Base-by-base conservation (phyloP, 2,888 invertebrate genomes). In the Carabus problematicus region DNA sequence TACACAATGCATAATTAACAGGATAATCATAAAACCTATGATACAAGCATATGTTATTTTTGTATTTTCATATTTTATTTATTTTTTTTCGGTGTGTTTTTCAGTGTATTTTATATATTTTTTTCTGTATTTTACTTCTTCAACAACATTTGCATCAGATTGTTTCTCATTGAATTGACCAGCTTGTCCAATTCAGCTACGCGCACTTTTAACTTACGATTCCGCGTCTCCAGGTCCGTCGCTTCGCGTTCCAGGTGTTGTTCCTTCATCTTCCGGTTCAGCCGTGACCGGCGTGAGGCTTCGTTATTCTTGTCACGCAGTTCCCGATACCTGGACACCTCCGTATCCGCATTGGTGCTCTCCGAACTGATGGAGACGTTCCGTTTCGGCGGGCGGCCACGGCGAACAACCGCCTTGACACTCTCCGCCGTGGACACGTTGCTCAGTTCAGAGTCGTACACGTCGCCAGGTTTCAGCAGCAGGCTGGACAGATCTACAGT, bases 281-380 rank as follows among this genome's bases (percentile, higher is more conserved):
- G 86, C 72, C 92, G 83, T 1, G 91, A 91, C 74, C 88, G 86
- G 74, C 91, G 85, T 49, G 92, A 92, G 52, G 92, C 91, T 80
- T 91, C 91, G 78, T 92, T 92, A 80, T 92, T 92, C 78, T 90
- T 91, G 77, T 90, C 89, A 67, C 92, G 82, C 72, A 90, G 84
- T 76, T 91, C 89, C 61, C 90, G 83, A 78, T 92, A 91, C 72
- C 84, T 87, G 55, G 79, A 78, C 72, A 85, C 86, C 43, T 82
- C 76, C 80, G 71, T 82, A 82, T 71, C 84, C 78, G 83, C 67
- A 80, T 85, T 77, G 79, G 84, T 76, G 81, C 73, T 74, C 42
- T 71, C 70, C 3, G 78, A 75, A 18, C 79, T 71, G 7, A 85
- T 85, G 11, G 76, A 75, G 70, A 83, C 83, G 72, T 85, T 79